Percentiles rank a stretch among this genome's conserved stretches.
Conservation (phyloP, 1,140 invertebrate genomes). For the Teleogryllus occipitalis region DNA sequence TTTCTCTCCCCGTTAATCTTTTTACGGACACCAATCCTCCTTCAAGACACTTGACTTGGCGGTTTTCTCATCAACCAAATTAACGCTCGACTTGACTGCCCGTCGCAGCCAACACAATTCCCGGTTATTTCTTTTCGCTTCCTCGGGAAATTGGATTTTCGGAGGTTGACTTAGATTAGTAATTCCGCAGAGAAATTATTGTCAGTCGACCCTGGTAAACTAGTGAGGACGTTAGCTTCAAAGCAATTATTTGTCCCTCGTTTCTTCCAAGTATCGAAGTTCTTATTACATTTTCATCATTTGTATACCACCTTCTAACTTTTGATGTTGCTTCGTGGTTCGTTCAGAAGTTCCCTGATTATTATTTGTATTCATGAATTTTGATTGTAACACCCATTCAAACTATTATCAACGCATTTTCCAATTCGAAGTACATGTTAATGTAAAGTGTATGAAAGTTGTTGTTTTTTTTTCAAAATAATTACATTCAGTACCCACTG, state of each 20-base stretch:
- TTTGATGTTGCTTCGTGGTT: not conserved
- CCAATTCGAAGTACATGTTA: too few species aligned
- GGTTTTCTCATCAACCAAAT: not conserved
- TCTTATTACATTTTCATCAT: not conserved
- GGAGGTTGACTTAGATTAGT: not conserved
- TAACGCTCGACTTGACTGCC: not conserved
- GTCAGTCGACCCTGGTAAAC: not conserved
- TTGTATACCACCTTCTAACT: not conserved
- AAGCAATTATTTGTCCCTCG: not conserved
- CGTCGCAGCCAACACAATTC: not conserved
- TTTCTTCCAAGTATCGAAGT: not conserved
- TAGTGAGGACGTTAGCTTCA: not conserved
- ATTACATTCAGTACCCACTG: too few species aligned
- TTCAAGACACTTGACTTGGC: not conserved
- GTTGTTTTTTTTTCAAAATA: too few species aligned
- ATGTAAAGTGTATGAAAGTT: too few species aligned
- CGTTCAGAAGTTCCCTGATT: too few species aligned
- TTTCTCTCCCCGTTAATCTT: not conserved
- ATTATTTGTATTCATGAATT: too few species aligned
- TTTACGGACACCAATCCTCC: not conserved
- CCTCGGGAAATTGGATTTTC: not conserved
- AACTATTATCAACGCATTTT: too few species aligned
- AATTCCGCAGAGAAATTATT: not conserved
- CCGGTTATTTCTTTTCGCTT: not conserved
- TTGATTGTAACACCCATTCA: too few species aligned